A percentile compares a stretch with the other conserved stretches of the same genome.
Conservation (phyloP, 2,113 vertebrate genomes). For the Chroicocephalus ridibundus region DNA sequence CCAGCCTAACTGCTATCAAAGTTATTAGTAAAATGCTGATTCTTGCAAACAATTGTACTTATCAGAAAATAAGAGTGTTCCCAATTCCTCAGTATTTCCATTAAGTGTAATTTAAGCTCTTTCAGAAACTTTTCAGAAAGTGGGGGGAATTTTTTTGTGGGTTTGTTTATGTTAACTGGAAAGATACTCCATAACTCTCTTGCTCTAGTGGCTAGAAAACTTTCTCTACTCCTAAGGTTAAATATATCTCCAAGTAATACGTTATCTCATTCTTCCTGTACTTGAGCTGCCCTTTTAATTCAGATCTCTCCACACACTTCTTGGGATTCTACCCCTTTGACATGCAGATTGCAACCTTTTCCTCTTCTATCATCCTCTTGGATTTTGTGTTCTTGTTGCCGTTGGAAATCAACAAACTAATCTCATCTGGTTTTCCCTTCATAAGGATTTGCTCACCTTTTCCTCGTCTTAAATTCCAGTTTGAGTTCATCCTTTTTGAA, state of each 20-base stretch:
- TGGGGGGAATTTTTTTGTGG: neutral
- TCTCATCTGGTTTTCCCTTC: neutral
- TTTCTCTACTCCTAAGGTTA: neutral
- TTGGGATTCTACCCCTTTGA: neutral
- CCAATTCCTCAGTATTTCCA: neutral
- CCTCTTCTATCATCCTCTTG: neutral
- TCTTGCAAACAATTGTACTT: neutral
- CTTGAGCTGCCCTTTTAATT: neutral
- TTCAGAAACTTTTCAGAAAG: neutral
- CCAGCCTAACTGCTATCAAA: neutral
- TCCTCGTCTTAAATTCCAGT: neutral
- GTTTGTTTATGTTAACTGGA: neutral
- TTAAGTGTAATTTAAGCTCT: neutral
- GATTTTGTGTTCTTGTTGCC: neutral
- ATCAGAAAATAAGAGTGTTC: neutral
- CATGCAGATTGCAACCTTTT: neutral
- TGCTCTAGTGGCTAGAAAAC: neutral
- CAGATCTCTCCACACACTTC: neutral
- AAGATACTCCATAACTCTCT: neutral
- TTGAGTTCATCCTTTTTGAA: neutral
- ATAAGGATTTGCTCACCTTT: fast-evolving
- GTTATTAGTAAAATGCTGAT: neutral
- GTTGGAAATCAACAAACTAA: neutral
- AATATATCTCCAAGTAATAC: neutral
- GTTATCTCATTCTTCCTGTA: neutral